A percentile compares a stretch with the other conserved stretches of the same genome.
Evolutionary conservation across 2,113 vertebrate species (phyloP).

Genomic region (Lucifuga dentata): DNA sequence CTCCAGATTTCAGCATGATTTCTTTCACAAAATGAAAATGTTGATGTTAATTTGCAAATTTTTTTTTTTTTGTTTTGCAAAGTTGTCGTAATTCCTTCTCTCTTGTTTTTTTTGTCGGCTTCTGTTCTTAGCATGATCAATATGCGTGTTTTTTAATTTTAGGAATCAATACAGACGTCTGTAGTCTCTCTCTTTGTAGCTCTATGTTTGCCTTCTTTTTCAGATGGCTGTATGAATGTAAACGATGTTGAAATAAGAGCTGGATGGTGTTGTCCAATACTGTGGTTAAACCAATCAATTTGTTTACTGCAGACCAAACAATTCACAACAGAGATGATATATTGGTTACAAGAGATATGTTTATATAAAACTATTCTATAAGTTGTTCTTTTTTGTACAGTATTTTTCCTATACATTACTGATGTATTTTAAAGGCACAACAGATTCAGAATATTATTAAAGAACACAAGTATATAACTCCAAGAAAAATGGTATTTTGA

Average conservation of each 20-base stretch:
- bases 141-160: conserved; percentile 49
- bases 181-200: conserved; percentile 77
- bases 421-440: conserved; percentile 94
- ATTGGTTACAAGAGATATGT: conserved; percentile 91
- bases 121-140: conserved; percentile 64
- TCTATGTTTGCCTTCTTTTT: conserved; percentile 57
- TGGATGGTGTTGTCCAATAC: conserved; percentile 89
- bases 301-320: conserved; percentile 81
- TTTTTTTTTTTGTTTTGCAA: conserved; percentile 18
- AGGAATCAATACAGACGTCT: conserved; percentile 50
- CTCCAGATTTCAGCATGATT: conserved; percentile 71
- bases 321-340: conserved; percentile 80
- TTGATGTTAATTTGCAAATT: conserved; percentile 38
- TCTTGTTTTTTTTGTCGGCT: conserved; percentile 18
- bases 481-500: conserved; percentile 77
- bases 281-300: conserved; percentile 88
- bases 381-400: conserved; percentile 93
- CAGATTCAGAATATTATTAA: conserved; percentile 76
- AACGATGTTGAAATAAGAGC: conserved; percentile 81
- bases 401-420: conserved; percentile 96
- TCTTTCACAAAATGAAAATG: conserved; percentile 49
- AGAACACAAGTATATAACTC: conserved; percentile 64
- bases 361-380: conserved; percentile 93
- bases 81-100: conserved; percentile 46
- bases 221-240: conserved; percentile 89